These are phyloP conservation scores for Tragelaphus eurycerus DNA, from an alignment of 2,797 vertebrate genomes.

Conservation along the genomic window DNA sequence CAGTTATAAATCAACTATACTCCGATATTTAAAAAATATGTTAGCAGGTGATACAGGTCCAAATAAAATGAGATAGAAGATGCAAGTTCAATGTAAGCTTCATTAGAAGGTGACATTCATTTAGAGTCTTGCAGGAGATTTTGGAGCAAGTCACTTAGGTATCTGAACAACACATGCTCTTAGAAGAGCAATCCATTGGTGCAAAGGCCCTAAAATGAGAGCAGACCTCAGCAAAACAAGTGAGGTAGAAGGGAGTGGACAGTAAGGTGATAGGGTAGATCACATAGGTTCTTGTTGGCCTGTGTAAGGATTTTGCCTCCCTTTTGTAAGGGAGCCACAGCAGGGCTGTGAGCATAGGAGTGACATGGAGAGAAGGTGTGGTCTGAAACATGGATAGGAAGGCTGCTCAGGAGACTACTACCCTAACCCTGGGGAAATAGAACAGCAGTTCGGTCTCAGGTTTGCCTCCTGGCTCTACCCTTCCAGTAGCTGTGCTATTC, in stretches of 20 bases:
- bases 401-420: background rate
- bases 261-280: too few species aligned
- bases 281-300: rapidly evolving
- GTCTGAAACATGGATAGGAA: background rate
- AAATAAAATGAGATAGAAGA: background rate
- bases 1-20: background rate
- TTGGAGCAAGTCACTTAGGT: background rate
- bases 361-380: background rate
- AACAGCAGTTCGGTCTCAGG: background rate
- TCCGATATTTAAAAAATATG: background rate
- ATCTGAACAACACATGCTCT: background rate
- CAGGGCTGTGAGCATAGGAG: background rate
- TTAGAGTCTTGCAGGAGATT: background rate
- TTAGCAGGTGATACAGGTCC: background rate
- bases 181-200: background rate
- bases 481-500: background rate
- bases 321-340: background rate
- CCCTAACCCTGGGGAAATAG: background rate
- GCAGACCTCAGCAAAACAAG: background rate
- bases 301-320: background rate
- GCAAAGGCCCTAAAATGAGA: background rate
- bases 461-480: background rate
- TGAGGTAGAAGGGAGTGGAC: background rate
- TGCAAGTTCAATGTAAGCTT: background rate
- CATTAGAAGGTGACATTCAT: background rate